These are phyloP conservation scores for Campylomormyrus numenius DNA, from an alignment of 2,113 vertebrate species.

Conservation along the genomic window DNA sequence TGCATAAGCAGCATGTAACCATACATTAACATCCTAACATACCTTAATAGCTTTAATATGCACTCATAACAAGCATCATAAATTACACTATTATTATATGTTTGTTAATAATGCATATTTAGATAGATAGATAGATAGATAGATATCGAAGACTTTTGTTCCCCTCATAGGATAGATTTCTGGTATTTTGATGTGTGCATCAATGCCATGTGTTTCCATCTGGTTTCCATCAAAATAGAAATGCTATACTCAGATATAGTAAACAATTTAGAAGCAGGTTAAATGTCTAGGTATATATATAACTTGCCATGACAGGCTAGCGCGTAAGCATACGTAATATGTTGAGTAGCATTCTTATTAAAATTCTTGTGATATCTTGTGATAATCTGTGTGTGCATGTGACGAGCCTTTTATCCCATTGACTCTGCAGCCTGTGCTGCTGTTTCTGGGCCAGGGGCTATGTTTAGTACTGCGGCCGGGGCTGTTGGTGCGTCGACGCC, in stretches of 20 bases:
- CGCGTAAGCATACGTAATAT: background rate
- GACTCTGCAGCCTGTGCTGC: conserved; percentile 37
- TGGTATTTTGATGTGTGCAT: no score
- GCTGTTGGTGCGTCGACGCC: conserved; percentile 35
- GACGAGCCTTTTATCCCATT: conserved; percentile 1
- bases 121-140: background rate
- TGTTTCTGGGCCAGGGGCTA: conserved; percentile 41
- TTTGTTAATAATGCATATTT: background rate
- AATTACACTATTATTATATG: background rate
- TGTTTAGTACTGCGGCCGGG: conserved; percentile 49
- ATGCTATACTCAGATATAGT: background rate
- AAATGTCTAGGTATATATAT: background rate
- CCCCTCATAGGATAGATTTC: no score
- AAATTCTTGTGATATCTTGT: background rate
- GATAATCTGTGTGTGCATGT: background rate
- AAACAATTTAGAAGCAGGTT: background rate
- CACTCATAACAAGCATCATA: background rate
- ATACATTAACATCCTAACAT: no score
- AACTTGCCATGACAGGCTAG: background rate
- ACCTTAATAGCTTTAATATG: no score
- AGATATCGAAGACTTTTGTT: background rate
- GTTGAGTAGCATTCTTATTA: background rate
- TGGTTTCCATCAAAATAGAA: background rate
- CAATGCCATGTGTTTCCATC: no score
- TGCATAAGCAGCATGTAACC: no score